Conservation (phyloP, 30 jellyfish, hydroid and myxozoan genomes). For the Rhopilema esculentum region DNA sequence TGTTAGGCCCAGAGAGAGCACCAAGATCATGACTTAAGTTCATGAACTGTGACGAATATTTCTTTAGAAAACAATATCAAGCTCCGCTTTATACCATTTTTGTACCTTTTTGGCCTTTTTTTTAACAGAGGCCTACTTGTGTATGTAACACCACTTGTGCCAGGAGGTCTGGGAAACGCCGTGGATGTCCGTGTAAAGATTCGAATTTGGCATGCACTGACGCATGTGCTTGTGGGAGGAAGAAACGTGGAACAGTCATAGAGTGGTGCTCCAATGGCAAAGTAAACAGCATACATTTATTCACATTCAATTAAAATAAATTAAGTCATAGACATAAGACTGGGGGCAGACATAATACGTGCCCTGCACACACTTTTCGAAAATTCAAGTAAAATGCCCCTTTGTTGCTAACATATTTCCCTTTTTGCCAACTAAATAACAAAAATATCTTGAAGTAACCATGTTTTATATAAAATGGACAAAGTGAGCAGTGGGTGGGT, state of each 20-base stretch:
- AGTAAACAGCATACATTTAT: constrained; percentile 13
- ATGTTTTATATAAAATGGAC: background rate
- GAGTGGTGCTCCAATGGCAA: constrained; percentile 47
- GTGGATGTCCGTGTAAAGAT: constrained; percentile 44
- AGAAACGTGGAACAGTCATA: constrained; percentile 18
- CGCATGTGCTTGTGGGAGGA: constrained; percentile 24
- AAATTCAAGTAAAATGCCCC: too few species aligned
- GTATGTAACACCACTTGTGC: constrained; percentile 39
- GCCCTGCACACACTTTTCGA: background rate
- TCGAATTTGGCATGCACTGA: constrained; percentile 35
- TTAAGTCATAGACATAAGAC: background rate
- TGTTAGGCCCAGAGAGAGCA: background rate
- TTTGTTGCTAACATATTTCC: background rate
- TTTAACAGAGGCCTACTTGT: constrained; percentile 38
- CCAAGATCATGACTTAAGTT: background rate
- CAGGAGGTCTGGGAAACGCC: constrained; percentile 36
- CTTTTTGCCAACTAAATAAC: background rate
- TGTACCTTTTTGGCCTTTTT: background rate
- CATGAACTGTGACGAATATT: background rate
- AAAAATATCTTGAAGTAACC: background rate
- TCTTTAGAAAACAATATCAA: background rate
- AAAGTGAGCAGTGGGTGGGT: background rate
- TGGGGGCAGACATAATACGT: background rate
- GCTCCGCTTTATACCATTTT: background rate
- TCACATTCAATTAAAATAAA: background rate